Evolutionary conservation across 2,888 invertebrate genomes (phyloP), one percentile per base, ranked within the genome.

Genomic region (Drosophila mayaguana): DNA sequence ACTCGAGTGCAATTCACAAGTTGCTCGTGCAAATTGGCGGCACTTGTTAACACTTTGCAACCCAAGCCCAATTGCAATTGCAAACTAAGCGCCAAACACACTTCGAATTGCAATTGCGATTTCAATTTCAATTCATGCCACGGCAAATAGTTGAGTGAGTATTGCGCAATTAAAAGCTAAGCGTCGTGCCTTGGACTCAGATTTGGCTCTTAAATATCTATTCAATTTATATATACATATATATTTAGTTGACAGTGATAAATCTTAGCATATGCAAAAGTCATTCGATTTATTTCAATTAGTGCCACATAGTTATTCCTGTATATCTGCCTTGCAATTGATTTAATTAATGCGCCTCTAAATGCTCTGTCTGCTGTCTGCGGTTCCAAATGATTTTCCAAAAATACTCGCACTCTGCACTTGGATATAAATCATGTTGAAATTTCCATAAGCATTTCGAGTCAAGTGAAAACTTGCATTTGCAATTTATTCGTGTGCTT

Each of bases 231-330:
- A n/a, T 20, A 20, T 22, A 43, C 69, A 64, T 56, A 72, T 11
- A 64, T 20, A 54, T 82, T 86, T 78, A 71, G 82, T 81, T 84
- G 84, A 84, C 84, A 84, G 89, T 87, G 89, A 89, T 84, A 75
- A 84, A 84, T 89, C 88, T 84, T 68, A 87, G 78, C 74, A 81
- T 83, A 83, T 81, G 76, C 65, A 73, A 71, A 66, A 81, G 48
- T 63, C 67, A 57, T 36, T 42, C 73, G 74, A 88, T 79, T 76
- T 59, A 76, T 85, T 85, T 63, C 32, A 64, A 38, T 50, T 55
- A 57, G 56, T 68, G 61, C 75, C 63, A 63, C 63, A 63, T 43
- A 67, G 48, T 12, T 48, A 28, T n/a, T 22, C 18, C 34, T 51
- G 34, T 50, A 18, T 42, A 16, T 36, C 36, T 28, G 36, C 43